Conservation (phyloP, 2,888 invertebrate genomes). For the Chaetogeoica ovagalla region DNA sequence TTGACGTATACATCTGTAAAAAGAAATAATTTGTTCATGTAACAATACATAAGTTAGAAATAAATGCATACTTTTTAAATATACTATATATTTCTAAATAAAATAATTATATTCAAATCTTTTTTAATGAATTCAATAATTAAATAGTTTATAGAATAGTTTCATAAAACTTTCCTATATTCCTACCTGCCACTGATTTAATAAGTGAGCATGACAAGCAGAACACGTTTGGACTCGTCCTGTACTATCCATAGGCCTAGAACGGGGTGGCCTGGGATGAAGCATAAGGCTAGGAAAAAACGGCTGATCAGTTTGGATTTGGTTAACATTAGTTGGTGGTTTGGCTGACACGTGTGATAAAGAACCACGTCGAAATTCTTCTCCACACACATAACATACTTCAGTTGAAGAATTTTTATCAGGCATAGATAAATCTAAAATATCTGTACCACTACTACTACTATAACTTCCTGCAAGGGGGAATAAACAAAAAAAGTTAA, state of each 20-base stretch:
- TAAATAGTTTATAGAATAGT: conserved; percentile 14
- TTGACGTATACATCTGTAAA: conserved; percentile 63
- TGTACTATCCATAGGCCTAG: conserved; percentile 81
- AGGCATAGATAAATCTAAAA: conserved; percentile 87
- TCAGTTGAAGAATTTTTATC: conserved; percentile 89
- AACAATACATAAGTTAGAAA: conserved; percentile 46
- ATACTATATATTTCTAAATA: neutral
- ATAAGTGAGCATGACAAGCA: conserved; percentile 81
- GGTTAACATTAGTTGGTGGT: conserved; percentile 61
- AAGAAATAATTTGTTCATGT: neutral
- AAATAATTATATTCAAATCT: conserved; percentile 9
- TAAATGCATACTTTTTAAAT: conserved; percentile 1
- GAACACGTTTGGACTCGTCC: conserved; percentile 66
- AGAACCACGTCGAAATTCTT: conserved; percentile 81
- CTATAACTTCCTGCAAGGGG: conserved; percentile 58
- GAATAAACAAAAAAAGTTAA: conserved; percentile 22
- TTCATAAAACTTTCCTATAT: conserved; percentile 55
- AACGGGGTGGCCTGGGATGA: conserved; percentile 82
- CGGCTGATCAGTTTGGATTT: conserved; percentile 62
- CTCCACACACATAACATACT: conserved; percentile 88
- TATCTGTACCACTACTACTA: conserved; percentile 73
- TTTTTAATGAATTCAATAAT: neutral
- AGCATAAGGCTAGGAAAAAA: conserved; percentile 64
- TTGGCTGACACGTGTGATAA: conserved; percentile 71
- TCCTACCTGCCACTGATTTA: conserved; percentile 82